phyloP scores from a whole-genome alignment of 2,797 vertebrate species.

The Hypotaenidia philippensis region DNA sequence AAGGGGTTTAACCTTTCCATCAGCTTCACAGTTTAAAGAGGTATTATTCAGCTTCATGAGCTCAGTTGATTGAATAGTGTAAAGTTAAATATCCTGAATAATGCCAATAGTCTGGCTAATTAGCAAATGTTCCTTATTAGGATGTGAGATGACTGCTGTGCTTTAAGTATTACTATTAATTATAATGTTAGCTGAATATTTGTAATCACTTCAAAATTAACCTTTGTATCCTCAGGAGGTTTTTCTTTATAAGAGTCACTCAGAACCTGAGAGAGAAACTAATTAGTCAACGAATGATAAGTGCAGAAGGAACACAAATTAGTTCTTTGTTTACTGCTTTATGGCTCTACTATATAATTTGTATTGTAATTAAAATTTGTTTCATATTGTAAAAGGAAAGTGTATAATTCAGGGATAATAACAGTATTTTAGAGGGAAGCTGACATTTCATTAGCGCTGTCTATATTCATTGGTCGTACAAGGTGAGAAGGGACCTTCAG shows the following conservation, averaged over 20 bases:
- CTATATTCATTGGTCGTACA: neutral
- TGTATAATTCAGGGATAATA: slow-evolving; percentile 62
- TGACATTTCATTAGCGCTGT: neutral
- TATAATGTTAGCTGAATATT: slow-evolving; percentile 72
- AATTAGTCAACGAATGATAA: slow-evolving; percentile 89
- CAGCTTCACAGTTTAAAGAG: neutral
- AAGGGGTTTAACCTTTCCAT: slow-evolving; percentile 3
- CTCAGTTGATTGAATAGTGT: neutral
- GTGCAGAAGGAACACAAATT: slow-evolving; percentile 83
- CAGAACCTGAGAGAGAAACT: slow-evolving; percentile 81
- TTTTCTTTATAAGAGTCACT: slow-evolving; percentile 80
- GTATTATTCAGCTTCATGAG: neutral
- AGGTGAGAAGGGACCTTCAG: neutral
- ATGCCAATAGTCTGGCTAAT: slow-evolving; percentile 57
- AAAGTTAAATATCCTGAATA: slow-evolving; percentile 40
- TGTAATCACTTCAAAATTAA: slow-evolving; percentile 82
- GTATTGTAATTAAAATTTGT: slow-evolving; percentile 85
- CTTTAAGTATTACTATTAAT: slow-evolving; percentile 78
- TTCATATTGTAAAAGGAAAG: slow-evolving; percentile 69
- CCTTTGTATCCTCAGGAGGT: slow-evolving; percentile 80
- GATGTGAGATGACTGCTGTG: slow-evolving; percentile 47
- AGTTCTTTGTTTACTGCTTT: slow-evolving; percentile 87
- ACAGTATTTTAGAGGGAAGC: slow-evolving; percentile 46
- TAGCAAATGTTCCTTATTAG: slow-evolving; percentile 71
- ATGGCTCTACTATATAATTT: slow-evolving; percentile 82